Evolutionary conservation across 1,140 invertebrate species (phyloP), one percentile per base, ranked within the genome.

Genomic region (Leptonema lineaticorne): DNA sequence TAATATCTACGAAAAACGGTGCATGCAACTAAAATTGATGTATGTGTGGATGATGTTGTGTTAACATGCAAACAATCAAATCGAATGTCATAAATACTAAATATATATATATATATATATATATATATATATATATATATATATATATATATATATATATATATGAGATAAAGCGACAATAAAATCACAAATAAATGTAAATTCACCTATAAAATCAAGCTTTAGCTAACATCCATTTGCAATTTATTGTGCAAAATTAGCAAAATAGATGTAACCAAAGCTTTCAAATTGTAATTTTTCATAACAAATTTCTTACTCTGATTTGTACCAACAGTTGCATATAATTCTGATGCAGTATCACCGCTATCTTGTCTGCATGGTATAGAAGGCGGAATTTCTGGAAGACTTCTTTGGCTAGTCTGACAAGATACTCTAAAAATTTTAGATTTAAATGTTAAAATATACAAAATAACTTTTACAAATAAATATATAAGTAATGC

Each of bases 281-380:
- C 2, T 41, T 16, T 14, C 9, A 41, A 41, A 41, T 41, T 41
- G 37, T n/a, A 41, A 41, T 41, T 11, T n/a, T n/a, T n/a, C n/a
- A n/a, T 41, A 41, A 41, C 9, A 16, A 26, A 20, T 50, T 64
- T 46, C 48, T 67, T 67, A 82, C 81, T 77, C 76, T 78, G 76
- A 76, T 79, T 78, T 46, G 81, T 74, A 69, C 81, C 81, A 28
- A 83, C 81, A 14, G 81, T 83, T 29, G 81, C 81, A 74, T 83
- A 83, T 7, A 71, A 41, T 75, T 82, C 81, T 4, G 81, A 83
- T 14, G 81, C 80, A 1, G 81, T 83, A 58, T 83, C 81, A 1
- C 80, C 81, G 58, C 81, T 82, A 69, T 82, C 81, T 69, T 82
- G 80, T 50, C 62, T 46, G 45, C 79, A 75, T 24, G 79, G 80